Base-by-base conservation (phyloP, 2,113 vertebrate genomes). In the Nibea coibor region DNA sequence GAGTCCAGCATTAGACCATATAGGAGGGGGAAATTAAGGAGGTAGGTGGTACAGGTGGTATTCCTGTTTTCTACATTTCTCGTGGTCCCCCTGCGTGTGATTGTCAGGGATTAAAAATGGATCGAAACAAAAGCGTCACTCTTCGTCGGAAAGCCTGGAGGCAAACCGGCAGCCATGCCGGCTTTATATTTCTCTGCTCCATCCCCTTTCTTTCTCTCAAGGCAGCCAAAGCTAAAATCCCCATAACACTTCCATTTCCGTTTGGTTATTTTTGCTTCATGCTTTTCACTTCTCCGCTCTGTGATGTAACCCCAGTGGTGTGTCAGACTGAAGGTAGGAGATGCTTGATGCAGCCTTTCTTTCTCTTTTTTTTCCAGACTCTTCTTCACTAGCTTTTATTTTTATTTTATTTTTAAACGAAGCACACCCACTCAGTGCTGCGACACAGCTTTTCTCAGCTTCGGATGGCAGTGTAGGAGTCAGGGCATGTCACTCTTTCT, bases 321-420 rank as follows among this genome's bases (percentile, higher is more conserved):
- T 92, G 90, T 92, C 90, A 91, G 92, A 88, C 87, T 87, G 86
- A 78, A 82, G 84, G 88, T 81, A 87, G 89, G 84, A 90, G 89
- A 87, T 74, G 85, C 57, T 83, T 72, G 61, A 83, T 86, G 74
- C 35, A 10, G 79, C 70, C 68, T 75, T 57, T 72, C 62, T 76
- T 15, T 24, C 5, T 17, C 59, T 63, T 56, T 69, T 57, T 80
- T 75, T 45, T 6, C 57, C 83, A 87, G 85, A 76, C 87, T 87
- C 64, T 72, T 83, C 76, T 78, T 82, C 73, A 80, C 75, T 31
- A 54, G 65, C 62, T 58, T 86, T 88, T 80, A 68, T 88, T 91
- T 85, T 70, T 80, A 67, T 66, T 72, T 67, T 72, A 69, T 79
- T 79, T 87, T 51, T 76, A 70, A 93, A 88, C 19, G 24, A 77